Evolutionary conservation across 1,140 invertebrate genomes (phyloP), one percentile per base, ranked within the genome.

Genomic region (Euschistus heros): DNA sequence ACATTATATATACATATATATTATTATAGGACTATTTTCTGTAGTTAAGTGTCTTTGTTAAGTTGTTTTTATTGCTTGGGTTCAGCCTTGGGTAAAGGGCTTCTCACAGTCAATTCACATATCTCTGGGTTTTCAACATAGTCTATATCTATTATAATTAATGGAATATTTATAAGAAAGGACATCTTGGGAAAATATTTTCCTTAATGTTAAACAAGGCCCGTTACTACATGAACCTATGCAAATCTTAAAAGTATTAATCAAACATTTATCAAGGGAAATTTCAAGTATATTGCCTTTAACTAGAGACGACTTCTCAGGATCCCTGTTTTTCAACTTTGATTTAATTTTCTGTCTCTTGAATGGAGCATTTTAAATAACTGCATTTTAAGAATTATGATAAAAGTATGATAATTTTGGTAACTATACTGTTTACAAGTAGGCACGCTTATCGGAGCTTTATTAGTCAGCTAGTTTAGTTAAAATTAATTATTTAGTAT

Each of bases 1-100:
- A 66, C 66, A 64, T 44, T 57, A 50, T 57, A 65, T 68, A 68
- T 63, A 59, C 60, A 68, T 68, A 68, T 61, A 68, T 66, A 64
- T 68, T 62, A 47, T 57, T 68, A 68, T 66, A 67, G 54, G 24
- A 46, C 24, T 67, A 64, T 67, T 67, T 67, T 67, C 50, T 24
- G 66, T 67, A 59, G 62, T 46, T 54, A 64, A 64, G 66, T 63
- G 66, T 60, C 42, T 65, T 67, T 67, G 54, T 64, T 64, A 64
- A 24, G 52, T 60, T 37, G 22, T 64, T 33, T 37, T 60, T 18
- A 30, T 44, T 64, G 27, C 27, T 63, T 50, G 44, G 37, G 20
- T 63, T 60, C 26, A 46, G 47, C 44, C 42, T 44, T 42, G 61
- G 22, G 22, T 59, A 17, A 37, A 63, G 44, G 46, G 46, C 20